phyloP scores from a whole-genome alignment of 2,888 invertebrate species.

The Portevinia maculata region DNA sequence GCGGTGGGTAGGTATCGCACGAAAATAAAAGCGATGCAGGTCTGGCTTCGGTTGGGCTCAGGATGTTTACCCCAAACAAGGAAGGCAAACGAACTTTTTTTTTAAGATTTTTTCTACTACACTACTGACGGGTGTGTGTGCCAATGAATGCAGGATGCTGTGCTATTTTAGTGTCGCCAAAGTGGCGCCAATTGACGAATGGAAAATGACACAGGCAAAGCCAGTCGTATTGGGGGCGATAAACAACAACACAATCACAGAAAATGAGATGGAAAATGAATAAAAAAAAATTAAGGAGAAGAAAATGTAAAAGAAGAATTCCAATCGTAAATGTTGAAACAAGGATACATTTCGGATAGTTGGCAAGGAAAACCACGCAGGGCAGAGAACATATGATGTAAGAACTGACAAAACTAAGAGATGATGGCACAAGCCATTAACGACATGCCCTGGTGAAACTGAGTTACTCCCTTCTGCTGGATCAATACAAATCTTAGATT shows the following conservation, averaged over 20 bases:
- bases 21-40: constrained; percentile 60
- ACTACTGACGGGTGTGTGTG: not conserved
- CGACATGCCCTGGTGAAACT: constrained; percentile 19
- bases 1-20: not conserved
- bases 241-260: constrained; percentile 40
- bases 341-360: constrained; percentile 41
- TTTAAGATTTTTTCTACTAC: not conserved
- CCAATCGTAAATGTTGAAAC: constrained; percentile 15
- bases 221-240: constrained; percentile 55
- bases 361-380: constrained; percentile 50
- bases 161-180: constrained; percentile 67
- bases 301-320: constrained; percentile 39
- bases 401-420: constrained; percentile 46
- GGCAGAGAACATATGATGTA: constrained; percentile 56
- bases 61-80: constrained; percentile 69
- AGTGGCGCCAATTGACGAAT: constrained; percentile 73
- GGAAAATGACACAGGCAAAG: constrained; percentile 67
- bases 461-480: constrained; percentile 13
- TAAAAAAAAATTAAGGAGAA: constrained; percentile 21
- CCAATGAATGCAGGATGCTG: constrained; percentile 64
- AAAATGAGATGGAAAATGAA: constrained; percentile 18
- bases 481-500: constrained; percentile 63
- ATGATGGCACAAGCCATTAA: constrained; percentile 63
- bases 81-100: constrained; percentile 48
- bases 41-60: constrained; percentile 51